These are phyloP conservation scores for Scomber scombrus DNA, from an alignment of 2,113 vertebrate genomes.

Conservation along the genomic window DNA sequence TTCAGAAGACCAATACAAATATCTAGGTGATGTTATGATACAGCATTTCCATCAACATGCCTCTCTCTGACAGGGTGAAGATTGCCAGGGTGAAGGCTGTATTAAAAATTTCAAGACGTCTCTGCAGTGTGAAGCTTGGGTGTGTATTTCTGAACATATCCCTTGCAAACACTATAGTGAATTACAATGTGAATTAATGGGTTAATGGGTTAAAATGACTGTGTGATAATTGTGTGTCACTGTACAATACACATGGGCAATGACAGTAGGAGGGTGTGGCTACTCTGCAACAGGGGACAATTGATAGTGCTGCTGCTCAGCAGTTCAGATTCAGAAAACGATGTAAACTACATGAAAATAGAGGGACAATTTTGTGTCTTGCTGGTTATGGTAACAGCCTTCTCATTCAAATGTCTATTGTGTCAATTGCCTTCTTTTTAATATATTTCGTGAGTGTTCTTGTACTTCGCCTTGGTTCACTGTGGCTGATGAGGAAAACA, in stretches of 20 bases:
- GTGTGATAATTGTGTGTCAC: background rate
- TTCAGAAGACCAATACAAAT: conserved; percentile 1
- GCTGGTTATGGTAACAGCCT: conserved; percentile 6
- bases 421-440: conserved; percentile 5
- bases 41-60: conserved; percentile 9
- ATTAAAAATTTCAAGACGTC: conserved; percentile 1
- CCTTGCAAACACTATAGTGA: background rate
- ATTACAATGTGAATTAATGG: background rate
- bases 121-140: background rate
- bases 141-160: background rate
- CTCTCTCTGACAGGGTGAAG: background rate
- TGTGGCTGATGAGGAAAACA: conserved; percentile 15
- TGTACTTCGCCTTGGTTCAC: conserved; percentile 1
- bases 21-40: background rate
- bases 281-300: background rate
- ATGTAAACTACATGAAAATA: background rate
- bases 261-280: background rate
- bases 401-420: conserved; percentile 21
- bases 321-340: background rate
- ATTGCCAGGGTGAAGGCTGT: background rate
- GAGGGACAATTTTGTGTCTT: background rate
- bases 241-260: background rate
- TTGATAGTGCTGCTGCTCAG: conserved; percentile 3
- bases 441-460: background rate
- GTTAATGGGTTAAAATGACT: background rate